phyloP scores from a whole-genome alignment of 2,113 vertebrate genomes.

The Mus spicilegus region DNA sequence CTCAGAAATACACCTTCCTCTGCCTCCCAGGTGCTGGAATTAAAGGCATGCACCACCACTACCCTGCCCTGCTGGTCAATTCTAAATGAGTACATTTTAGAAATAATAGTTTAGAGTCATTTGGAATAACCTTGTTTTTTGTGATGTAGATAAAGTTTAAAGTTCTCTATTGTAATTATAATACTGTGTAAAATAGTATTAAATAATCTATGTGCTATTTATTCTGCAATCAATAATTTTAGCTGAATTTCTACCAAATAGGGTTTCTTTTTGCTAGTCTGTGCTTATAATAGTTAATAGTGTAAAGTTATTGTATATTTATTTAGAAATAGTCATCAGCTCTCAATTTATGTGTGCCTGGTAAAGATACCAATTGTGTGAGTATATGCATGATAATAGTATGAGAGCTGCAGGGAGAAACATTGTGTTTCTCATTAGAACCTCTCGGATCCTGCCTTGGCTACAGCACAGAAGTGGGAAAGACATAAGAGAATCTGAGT shows the following conservation, averaged over 20 bases:
- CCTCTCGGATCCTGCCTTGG: not conserved
- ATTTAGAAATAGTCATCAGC: not conserved
- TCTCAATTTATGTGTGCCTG: not conserved
- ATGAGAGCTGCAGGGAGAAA: too few species aligned
- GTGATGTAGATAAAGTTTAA: not conserved
- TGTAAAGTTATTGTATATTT: not conserved
- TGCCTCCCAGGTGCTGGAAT: too few species aligned
- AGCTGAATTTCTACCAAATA: not conserved
- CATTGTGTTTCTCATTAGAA: not conserved
- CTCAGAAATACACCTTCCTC: too few species aligned
- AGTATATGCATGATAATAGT: not conserved
- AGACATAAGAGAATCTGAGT: not conserved
- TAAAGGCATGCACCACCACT: too few species aligned
- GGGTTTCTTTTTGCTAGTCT: not conserved
- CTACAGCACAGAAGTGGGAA: not conserved
- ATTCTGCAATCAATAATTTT: not conserved
- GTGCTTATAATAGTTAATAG: not conserved
- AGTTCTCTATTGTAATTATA: not conserved
- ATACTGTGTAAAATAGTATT: not conserved
- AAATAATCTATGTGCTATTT: not conserved
- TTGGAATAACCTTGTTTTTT: not conserved
- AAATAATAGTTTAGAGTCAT: not conserved
- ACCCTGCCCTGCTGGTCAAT: not conserved
- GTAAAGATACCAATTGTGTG: not conserved
- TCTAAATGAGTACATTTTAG: not conserved